Evolutionary conservation across 2,888 invertebrate genomes (phyloP), one percentile per base, ranked within the genome.

Genomic region (Merodon equestris): DNA sequence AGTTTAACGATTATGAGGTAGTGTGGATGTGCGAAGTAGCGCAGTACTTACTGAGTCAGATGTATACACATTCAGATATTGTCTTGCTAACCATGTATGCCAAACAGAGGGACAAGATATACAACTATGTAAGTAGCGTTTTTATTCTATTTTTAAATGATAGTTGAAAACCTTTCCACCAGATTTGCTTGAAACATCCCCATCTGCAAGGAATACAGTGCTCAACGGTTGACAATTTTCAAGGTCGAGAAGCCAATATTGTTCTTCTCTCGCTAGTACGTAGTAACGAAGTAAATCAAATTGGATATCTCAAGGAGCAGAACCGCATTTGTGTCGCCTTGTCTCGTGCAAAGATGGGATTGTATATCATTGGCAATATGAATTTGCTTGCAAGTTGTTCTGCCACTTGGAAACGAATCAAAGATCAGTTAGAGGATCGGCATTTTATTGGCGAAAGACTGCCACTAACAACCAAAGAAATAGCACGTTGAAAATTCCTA

Each of bases 241-340:
- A 96, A 89, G 95, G 96, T 0, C 93, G 95, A 84, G 95, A 95
- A 89, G 93, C 92, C 85, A 92, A 92, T 85, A 94, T 96, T 84
- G 93, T 96, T 58, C 90, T 96, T 82, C 87, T 96, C 73, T 95
- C 95, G 0, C 87, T 96, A 12, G 96, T 96, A 0, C 91, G 96
- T 84, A 95, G 93, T 85, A 95, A 95, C 88, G 86, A 87, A 47
- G 90, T 91, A 10, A 90, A 90, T 53, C 91, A 90, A 68, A 93
- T 95, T 81, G 95, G 95, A 0, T 95, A 95, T 86, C 88, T 95
- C 9, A 88, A 89, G 3, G 92, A 91, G 18, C 90, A 91, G 40
- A 95, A 95, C 86, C 91, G 95, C 45, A 92, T 95, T 45, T 94
- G 95, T 85, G 95, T 95, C 0, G 94, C 94, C 0, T 87, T 96